Evolutionary conservation across 2,888 invertebrate species (phyloP).

Genomic region (Plagodis dolabraria): DNA sequence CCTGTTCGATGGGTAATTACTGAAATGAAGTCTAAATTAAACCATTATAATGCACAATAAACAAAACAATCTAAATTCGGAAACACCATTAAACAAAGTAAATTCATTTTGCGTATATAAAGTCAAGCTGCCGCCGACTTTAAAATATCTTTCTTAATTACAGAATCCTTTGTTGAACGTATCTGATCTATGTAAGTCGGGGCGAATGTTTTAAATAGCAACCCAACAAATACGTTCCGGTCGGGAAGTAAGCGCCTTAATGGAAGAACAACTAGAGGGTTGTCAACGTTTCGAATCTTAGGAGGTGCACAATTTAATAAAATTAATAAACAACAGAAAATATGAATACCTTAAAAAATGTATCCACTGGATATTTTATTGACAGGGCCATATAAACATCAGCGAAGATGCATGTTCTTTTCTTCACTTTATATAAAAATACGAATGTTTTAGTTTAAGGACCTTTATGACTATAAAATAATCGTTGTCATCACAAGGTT

Average conservation of each 20-base stretch:
- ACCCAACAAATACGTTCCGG: slow-evolving; percentile 82
- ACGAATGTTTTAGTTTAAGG: too few species aligned
- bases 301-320: too few species aligned
- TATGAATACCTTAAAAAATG: too few species aligned
- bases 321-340: too few species aligned
- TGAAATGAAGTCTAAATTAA: slow-evolving; percentile 3
- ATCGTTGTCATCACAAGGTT: too few species aligned
- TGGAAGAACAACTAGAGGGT: slow-evolving; percentile 72
- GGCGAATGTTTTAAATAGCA: slow-evolving; percentile 83
- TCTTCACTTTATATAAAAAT: too few species aligned
- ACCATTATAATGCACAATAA: slow-evolving; percentile 37
- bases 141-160: slow-evolving; percentile 85
- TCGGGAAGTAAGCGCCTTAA: slow-evolving; percentile 76
- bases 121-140: slow-evolving; percentile 81
- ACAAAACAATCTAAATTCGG: slow-evolving; percentile 57
- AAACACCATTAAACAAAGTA: slow-evolving; percentile 77
- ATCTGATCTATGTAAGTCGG: slow-evolving; percentile 85
- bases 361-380: too few species aligned
- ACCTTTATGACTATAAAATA: too few species aligned
- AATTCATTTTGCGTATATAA: slow-evolving; percentile 81
- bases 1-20: neutral
- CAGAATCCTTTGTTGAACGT: slow-evolving; percentile 85
- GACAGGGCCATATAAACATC: too few species aligned
- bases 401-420: too few species aligned
- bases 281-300: slow-evolving; percentile 21